Percentiles rank a stretch among this genome's conserved stretches.
Evolutionary conservation across 2,888 invertebrate species (phyloP).

Genomic region (Hofmannophila pseudospretella): DNA sequence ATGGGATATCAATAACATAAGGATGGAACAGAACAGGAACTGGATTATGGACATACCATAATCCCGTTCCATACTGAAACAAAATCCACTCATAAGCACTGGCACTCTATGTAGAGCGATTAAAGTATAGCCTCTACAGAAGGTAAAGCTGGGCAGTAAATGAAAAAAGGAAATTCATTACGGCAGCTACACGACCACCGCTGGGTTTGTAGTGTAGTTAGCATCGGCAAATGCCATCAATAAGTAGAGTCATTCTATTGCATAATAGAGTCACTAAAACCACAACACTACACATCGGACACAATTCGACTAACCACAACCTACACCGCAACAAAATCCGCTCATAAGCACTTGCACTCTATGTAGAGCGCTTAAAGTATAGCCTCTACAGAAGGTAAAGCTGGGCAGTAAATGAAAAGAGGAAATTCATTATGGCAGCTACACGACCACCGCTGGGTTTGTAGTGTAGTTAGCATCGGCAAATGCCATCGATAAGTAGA

Average conservation of each 20-base stretch:
- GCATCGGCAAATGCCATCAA: constrained; percentile 43
- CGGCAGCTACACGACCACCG: constrained; percentile 34
- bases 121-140: no score
- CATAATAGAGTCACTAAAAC: no score
- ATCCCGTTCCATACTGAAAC: constrained; percentile 12
- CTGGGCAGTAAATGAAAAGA: constrained; percentile 47
- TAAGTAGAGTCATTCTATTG: no score
- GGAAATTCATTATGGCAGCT: constrained; percentile 50
- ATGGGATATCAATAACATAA: no score
- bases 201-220: constrained; percentile 40
- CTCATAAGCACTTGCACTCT: background rate
- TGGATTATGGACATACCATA: no score
- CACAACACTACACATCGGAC: no score
- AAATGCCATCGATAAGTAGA: constrained; percentile 52
- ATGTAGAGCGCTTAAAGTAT: no score
- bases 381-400: constrained; percentile 3
- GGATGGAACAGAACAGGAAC: no score
- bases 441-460: constrained; percentile 32
- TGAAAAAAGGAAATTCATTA: constrained; percentile 59
- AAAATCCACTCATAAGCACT: constrained; percentile 1
- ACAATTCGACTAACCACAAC: no score
- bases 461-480: constrained; percentile 43
- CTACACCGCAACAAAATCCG: constrained; percentile 10
- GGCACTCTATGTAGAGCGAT: no score
- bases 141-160: constrained; percentile 30